Conservation (phyloP, 1,140 invertebrate genomes). For the Danaus melanippus region DNA sequence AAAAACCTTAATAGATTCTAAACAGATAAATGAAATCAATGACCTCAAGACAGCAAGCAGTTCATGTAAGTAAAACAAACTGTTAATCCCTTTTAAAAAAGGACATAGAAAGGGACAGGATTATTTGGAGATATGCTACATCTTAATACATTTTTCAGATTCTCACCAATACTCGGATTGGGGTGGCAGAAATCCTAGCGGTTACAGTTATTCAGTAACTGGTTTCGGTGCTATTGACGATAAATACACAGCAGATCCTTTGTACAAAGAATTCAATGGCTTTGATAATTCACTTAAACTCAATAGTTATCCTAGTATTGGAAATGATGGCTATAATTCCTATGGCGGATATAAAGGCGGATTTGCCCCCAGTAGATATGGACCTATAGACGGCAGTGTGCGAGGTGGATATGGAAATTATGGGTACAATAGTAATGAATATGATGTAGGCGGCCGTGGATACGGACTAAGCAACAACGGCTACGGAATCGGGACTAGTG, state of each 20-base stretch:
- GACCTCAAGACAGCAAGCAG: slow-evolving; percentile 38
- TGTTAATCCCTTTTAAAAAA: background rate
- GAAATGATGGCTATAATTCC: slow-evolving; percentile 21
- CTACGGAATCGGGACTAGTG: slow-evolving; percentile 12
- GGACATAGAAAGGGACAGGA: background rate
- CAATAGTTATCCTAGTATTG: slow-evolving; percentile 16
- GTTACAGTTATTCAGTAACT: slow-evolving; percentile 39
- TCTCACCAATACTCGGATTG: slow-evolving; percentile 39
- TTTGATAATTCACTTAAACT: slow-evolving; percentile 22
- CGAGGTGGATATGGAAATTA: slow-evolving; percentile 37
- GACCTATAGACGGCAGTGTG: slow-evolving; percentile 30
- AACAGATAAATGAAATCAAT: slow-evolving; percentile 10
- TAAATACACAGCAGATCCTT: slow-evolving; percentile 16
- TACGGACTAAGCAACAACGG: slow-evolving; percentile 15
- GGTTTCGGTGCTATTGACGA: slow-evolving; percentile 40
- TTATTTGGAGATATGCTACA: too few relatives aligned
- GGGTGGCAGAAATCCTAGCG: slow-evolving; percentile 32
- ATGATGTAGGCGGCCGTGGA: slow-evolving; percentile 38
- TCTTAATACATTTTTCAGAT: slow-evolving; percentile 25
- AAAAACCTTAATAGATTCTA: too few relatives aligned
- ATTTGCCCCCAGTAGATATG: slow-evolving; percentile 30
- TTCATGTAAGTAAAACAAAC: slow-evolving; percentile 26
- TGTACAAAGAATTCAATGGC: slow-evolving; percentile 16
- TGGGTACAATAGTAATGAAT: slow-evolving; percentile 38
- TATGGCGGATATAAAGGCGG: slow-evolving; percentile 30